Evolutionary conservation across 2,113 vertebrate species (phyloP).

Genomic region (Aldabrachelys gigantea): DNA sequence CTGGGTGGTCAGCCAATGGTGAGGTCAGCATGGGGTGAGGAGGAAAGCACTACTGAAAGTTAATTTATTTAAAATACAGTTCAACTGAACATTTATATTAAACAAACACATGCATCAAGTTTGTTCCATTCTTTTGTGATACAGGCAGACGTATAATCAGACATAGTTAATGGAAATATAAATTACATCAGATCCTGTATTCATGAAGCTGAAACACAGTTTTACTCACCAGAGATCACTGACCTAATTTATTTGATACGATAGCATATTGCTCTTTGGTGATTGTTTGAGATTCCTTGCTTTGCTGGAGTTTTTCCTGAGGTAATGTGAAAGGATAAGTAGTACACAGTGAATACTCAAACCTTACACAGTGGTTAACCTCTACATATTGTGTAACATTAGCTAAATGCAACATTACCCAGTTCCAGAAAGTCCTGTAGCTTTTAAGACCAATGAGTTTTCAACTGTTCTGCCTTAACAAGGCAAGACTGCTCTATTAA

Average conservation of each 20-base stretch:
- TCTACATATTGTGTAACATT: neutral
- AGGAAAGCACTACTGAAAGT: neutral
- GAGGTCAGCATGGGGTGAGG: neutral
- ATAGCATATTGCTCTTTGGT: neutral
- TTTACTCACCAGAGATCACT: neutral
- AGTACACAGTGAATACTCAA: neutral
- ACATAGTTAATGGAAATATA: neutral
- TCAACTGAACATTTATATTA: neutral
- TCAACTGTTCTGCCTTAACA: neutral
- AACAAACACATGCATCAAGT: fast-evolving
- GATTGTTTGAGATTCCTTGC: neutral
- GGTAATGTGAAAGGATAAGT: neutral
- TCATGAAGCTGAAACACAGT: neutral
- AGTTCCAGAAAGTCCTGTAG: neutral
- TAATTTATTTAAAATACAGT: neutral
- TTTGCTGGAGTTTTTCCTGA: neutral
- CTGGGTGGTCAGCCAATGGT: neutral
- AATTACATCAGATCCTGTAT: neutral
- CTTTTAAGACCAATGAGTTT: neutral
- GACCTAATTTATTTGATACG: neutral
- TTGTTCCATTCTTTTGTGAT: neutral
- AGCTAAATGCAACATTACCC: neutral
- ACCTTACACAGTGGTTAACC: neutral
- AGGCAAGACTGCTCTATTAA: neutral
- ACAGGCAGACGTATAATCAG: neutral